phyloP scores from a whole-genome alignment of 2,113 vertebrate species.

The Euleptes europaea region DNA sequence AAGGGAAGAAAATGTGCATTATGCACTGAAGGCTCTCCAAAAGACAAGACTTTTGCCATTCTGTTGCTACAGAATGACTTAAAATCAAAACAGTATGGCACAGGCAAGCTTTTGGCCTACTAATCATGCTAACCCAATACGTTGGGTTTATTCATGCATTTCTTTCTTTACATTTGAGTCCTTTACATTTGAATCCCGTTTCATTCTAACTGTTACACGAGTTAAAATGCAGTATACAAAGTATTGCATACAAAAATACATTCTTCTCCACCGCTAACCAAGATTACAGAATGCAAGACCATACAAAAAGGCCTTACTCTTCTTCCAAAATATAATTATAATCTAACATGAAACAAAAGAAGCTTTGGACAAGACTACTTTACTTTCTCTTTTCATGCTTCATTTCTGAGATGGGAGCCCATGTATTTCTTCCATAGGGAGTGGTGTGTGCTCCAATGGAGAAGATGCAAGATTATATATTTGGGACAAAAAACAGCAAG shows the following conservation, averaged over 20 bases:
- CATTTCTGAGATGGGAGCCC: neutral
- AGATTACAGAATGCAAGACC: neutral
- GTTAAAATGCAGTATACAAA: neutral
- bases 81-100: slow-evolving; percentile 44
- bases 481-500: neutral
- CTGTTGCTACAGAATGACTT: slow-evolving; percentile 22
- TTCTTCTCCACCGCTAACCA: neutral
- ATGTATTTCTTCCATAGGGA: neutral
- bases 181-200: neutral
- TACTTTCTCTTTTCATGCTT: neutral
- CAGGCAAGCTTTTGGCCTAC: slow-evolving; percentile 38
- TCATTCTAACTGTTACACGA: slow-evolving; percentile 20
- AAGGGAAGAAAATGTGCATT: slow-evolving; percentile 58
- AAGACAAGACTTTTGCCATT: slow-evolving; percentile 24
- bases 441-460: neutral
- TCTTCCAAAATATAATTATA: neutral
- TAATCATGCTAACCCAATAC: neutral
- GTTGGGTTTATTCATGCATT: neutral
- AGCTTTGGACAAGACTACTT: neutral
- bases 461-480: neutral
- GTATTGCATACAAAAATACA: neutral
- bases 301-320: neutral
- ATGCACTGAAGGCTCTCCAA: slow-evolving; percentile 24
- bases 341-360: neutral
- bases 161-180: neutral